Conservation (phyloP, 2,113 vertebrate species). For the Malurus alboscapulatus region DNA sequence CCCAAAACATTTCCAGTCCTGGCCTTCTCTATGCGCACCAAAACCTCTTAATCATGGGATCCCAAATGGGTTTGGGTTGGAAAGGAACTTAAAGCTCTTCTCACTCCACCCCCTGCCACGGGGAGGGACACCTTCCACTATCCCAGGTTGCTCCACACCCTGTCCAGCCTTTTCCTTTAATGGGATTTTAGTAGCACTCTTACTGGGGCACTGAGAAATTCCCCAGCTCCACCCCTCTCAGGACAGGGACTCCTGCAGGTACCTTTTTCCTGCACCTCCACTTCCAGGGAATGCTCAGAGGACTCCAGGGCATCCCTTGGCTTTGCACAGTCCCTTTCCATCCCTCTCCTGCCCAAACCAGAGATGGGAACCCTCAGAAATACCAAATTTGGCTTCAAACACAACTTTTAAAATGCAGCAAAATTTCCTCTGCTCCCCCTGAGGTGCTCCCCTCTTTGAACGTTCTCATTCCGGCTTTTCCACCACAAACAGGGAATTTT, state of each 20-base stretch:
- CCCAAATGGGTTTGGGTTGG: not conserved
- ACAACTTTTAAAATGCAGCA: not conserved
- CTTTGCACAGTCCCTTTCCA: not conserved
- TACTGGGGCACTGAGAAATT: not conserved
- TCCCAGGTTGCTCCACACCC: not conserved
- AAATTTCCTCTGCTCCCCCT: not conserved
- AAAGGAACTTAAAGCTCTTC: too few species aligned
- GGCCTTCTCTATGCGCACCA: fast-evolving
- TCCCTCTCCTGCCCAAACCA: not conserved
- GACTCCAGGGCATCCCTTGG: not conserved
- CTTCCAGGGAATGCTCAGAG: not conserved
- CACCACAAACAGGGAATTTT: not conserved
- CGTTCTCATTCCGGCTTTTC: not conserved
- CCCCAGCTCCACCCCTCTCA: not conserved
- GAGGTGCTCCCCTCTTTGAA: not conserved
- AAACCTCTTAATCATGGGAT: not conserved
- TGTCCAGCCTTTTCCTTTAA: not conserved
- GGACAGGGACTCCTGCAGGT: not conserved
- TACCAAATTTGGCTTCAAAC: not conserved
- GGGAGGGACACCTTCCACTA: not conserved
- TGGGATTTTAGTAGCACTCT: not conserved
- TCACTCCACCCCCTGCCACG: fast-evolving
- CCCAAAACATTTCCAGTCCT: not conserved
- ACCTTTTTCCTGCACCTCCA: not conserved
- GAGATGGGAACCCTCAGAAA: not conserved